Base-by-base conservation (phyloP, 2,797 vertebrate genomes). In the Cryptoprocta ferox region DNA sequence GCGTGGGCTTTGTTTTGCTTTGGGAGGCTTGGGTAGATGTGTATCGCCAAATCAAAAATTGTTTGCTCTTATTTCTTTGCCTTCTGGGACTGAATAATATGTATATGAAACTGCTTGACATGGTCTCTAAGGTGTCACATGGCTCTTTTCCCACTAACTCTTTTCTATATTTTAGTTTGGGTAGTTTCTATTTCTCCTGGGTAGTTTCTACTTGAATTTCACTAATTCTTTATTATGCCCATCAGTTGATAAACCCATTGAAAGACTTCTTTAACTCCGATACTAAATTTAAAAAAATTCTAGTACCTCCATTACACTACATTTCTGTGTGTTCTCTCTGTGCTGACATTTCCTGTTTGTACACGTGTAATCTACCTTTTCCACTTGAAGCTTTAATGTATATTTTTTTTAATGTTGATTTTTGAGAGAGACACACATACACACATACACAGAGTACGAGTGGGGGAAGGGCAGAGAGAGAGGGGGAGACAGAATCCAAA, bases 31-130 rank as follows among this genome's bases (percentile, higher is more conserved):
- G 35, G n/a, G 42, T 81, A 68, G 35, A 63, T 88, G 39, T 15
- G 21, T 65, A 81, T 66, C 21, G 50, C 56, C 13, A 9, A 32
- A 30, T 76, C 30, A 63, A 26, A 88, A 53, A 76, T 63, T 89
- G 2, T 89, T 93, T 96, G 50, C 66, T 84, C 3, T 90, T 86
- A 4, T 50, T 86, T 89, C 9, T 68, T 92, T 90, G 35, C 89
- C 24, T 91, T 87, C 5, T 78, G 42, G 26, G 63, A 82, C 45
- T 30, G 26, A 21, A 30, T 83, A 65, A 61, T 14, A n/a, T 81
- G 8, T 50, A 32, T n/a, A 73, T 73, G 30, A 91, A 95, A 78
- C 50, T 78, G 45, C 85, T 89, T 42, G 71, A 39, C 53, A 63
- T 45, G 37, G 2, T 82, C 11, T 86, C 28, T 84, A 21, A 78